Conservation (phyloP, 53 echinoderm and acorn worm genomes). For the Luidia sarsii region DNA sequence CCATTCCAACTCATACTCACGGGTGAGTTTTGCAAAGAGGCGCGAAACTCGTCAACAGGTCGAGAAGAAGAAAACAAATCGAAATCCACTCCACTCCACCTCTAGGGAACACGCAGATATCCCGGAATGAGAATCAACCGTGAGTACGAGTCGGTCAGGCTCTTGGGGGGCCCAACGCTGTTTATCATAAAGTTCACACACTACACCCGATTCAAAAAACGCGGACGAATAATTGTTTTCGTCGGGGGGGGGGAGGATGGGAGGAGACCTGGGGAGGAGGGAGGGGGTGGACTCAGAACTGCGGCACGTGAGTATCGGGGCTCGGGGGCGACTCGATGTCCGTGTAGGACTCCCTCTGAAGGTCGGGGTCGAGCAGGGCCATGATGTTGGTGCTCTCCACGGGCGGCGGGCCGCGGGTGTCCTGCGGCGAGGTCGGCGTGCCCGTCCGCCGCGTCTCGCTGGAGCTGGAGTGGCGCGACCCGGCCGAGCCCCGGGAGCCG, state of each 20-base stretch:
- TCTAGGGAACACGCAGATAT: not conserved
- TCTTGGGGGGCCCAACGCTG: too few relatives aligned
- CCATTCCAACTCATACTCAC: too few relatives aligned
- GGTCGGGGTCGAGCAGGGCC: constrained; percentile 64
- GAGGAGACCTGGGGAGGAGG: not conserved
- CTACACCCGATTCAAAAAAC: not conserved
- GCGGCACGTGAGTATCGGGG: constrained; percentile 57
- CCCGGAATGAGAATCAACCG: not conserved
- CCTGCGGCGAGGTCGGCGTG: constrained; percentile 50
- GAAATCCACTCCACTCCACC: too few relatives aligned
- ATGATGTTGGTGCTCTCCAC: constrained; percentile 70
- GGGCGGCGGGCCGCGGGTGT: constrained; percentile 61
- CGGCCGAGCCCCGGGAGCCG: constrained; percentile 29
- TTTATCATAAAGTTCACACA: not conserved
- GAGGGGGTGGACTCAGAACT: constrained; percentile 60
- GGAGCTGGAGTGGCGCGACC: constrained; percentile 14
- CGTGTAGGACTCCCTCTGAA: constrained; percentile 41
- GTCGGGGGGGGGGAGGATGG: too few relatives aligned
- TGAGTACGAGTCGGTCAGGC: constrained; percentile 7
- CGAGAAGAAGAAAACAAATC: too few relatives aligned
- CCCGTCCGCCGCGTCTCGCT: constrained; percentile 39
- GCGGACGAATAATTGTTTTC: constrained; percentile 21
- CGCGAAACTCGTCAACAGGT: too few relatives aligned
- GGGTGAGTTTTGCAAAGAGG: too few relatives aligned
- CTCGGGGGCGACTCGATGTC: constrained; percentile 97